Evolutionary conservation across 2,888 invertebrate genomes (phyloP), one percentile per base, ranked within the genome.

Genomic region (Lasioglossum malachurum): DNA sequence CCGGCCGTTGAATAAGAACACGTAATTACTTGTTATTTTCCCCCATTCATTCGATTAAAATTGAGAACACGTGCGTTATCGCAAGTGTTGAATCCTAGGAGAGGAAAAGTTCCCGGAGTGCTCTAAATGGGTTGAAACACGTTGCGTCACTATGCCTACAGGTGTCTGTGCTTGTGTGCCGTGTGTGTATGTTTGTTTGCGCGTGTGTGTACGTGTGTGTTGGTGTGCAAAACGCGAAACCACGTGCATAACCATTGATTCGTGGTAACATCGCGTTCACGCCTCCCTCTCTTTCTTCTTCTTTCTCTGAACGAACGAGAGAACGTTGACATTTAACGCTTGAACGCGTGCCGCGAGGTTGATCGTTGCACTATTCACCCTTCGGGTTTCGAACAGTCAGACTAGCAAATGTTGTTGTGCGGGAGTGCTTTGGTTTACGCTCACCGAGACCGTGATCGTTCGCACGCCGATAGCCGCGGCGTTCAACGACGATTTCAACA

Each of bases 241-340:
- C 64, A 67, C 35, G 76, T 35, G 35, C 12, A 4, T 38, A 69
- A 69, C 69, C 69, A 69, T 69, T 38, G 69, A 38, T 69, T 69
- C 69, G 69, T 38, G 69, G 69, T 69, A 38, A 38, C 23, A 38
- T 69, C 38, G 69, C 69, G 38, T 69, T 69, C 38, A 38, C 67
- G 67, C 35, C 67, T 35, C 35, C 35, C 67, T 67, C 19, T 67
- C 19, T 67, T 35, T 38, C 69, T 10, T 4, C 4, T 38, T 31
- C 64, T 27, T 27, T 27, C 27, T 60, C 60, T 12, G 41, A 38
- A 69, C 71, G 71, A 71, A 64, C 44, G 64, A 46, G 76, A 64
- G 57, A 76, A 44, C 64, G 64, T 75, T 41, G 57, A 76, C 71
- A 41, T 76, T 76, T 76, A 64, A 60, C 64, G 71, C 16, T 72